phyloP scores from a whole-genome alignment of 30 jellyfish, hydroid and myxozoan species.

The Haliclystus octoradiatus region DNA sequence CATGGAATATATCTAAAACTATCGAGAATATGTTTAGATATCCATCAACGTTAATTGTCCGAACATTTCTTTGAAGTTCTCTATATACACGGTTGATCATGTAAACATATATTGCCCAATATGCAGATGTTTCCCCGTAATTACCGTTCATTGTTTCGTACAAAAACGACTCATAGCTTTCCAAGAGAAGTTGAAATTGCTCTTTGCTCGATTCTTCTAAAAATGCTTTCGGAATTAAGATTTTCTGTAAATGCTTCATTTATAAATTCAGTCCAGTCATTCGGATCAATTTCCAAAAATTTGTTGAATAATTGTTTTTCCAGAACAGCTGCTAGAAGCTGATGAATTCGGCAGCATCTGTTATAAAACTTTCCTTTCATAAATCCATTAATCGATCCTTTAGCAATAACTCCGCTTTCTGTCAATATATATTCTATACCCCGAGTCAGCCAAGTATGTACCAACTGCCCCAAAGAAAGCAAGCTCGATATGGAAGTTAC shows the following conservation, averaged over 20 bases:
- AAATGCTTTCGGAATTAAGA: neutral
- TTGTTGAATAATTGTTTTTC: neutral
- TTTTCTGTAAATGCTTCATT: neutral
- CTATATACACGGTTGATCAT: neutral
- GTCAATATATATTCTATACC: constrained; percentile 18
- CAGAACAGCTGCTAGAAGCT: constrained; percentile 2
- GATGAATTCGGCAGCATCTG: constrained; percentile 21
- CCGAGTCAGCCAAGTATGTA: constrained; percentile 6
- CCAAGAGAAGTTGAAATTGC: neutral
- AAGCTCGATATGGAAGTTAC: constrained; percentile 22
- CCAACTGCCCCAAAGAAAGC: constrained; percentile 17
- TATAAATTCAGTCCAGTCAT: neutral
- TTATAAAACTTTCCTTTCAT: constrained; percentile 18
- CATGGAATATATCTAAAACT: neutral
- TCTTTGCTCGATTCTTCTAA: neutral
- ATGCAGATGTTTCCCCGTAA: neutral
- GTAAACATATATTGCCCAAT: neutral
- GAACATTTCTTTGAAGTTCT: neutral
- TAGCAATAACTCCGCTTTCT: constrained; percentile 13
- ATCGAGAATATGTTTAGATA: too few relatives aligned
- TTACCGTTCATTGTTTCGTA: neutral
- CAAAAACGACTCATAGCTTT: neutral
- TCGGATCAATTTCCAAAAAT: neutral
- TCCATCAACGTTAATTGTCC: neutral
- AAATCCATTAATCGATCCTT: constrained; percentile 13